Evolutionary conservation across 2,888 invertebrate genomes (phyloP).

Genomic region (Heliothis peltigera): DNA sequence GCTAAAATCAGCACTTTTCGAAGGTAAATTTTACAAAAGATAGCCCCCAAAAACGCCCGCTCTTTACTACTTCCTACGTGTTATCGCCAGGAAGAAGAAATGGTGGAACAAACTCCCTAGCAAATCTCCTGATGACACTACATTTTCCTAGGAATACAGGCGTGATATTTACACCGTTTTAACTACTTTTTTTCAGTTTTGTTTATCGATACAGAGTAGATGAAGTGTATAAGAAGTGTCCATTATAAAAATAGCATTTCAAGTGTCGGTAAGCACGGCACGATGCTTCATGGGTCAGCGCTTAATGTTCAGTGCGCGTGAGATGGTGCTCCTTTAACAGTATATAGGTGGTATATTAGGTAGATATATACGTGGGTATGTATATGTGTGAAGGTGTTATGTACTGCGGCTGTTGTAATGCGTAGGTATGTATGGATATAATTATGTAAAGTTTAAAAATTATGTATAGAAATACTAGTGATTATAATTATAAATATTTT

Average conservation of each 20-base stretch:
- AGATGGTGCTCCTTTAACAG: slow-evolving; percentile 54
- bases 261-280: slow-evolving; percentile 52
- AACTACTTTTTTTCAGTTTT: slow-evolving; percentile 11
- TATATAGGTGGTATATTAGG: slow-evolving; percentile 15
- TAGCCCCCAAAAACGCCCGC: too few relatives aligned
- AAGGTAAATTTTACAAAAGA: too few relatives aligned
- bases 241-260: slow-evolving; percentile 55
- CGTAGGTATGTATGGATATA: slow-evolving; percentile 7
- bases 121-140: too few relatives aligned
- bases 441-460: too few relatives aligned
- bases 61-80: too few relatives aligned
- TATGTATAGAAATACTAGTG: too few relatives aligned
- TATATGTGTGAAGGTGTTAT: slow-evolving; percentile 7
- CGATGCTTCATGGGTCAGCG: slow-evolving; percentile 75
- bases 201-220: slow-evolving; percentile 18
- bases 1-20: too few relatives aligned
- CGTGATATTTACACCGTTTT: not conserved
- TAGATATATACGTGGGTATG: slow-evolving; percentile 17
- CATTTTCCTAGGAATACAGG: not conserved
- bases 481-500: too few relatives aligned
- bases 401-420: slow-evolving; percentile 5
- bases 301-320: slow-evolving; percentile 74
- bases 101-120: too few relatives aligned
- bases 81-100: too few relatives aligned
- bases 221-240: slow-evolving; percentile 34